phyloP scores from a whole-genome alignment of 2,113 vertebrate species.

The Rallus limicola region DNA sequence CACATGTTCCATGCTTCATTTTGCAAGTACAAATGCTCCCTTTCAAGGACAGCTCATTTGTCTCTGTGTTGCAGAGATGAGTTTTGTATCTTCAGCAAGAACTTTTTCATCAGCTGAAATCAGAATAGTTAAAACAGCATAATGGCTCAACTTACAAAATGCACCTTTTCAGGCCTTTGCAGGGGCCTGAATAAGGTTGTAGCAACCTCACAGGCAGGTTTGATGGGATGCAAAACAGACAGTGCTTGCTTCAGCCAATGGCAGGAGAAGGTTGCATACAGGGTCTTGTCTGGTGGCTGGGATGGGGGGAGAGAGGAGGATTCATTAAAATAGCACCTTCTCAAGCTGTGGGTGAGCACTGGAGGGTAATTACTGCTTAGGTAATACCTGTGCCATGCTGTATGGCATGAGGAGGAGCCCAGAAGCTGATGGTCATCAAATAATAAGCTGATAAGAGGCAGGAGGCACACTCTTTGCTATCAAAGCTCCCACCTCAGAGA shows the following conservation, averaged over 20 bases:
- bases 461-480: background rate
- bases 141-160: background rate
- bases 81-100: background rate
- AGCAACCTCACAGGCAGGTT: background rate
- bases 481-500: background rate
- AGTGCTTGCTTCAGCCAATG: background rate
- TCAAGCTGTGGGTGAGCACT: background rate
- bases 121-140: background rate
- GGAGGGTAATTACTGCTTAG: background rate
- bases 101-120: background rate
- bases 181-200: background rate
- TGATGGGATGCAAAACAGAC: background rate
- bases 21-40: background rate
- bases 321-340: background rate
- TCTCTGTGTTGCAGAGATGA: background rate
- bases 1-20: background rate
- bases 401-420: background rate
- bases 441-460: background rate
- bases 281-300: background rate
- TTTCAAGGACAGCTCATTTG: background rate
- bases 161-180: background rate
- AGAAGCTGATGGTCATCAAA: background rate
- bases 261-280: background rate
- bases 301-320: accelerated
- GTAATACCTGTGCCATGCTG: background rate